These are phyloP conservation scores for Ophion ellenae DNA, from an alignment of 2,888 invertebrate species.

Conservation along the genomic window DNA sequence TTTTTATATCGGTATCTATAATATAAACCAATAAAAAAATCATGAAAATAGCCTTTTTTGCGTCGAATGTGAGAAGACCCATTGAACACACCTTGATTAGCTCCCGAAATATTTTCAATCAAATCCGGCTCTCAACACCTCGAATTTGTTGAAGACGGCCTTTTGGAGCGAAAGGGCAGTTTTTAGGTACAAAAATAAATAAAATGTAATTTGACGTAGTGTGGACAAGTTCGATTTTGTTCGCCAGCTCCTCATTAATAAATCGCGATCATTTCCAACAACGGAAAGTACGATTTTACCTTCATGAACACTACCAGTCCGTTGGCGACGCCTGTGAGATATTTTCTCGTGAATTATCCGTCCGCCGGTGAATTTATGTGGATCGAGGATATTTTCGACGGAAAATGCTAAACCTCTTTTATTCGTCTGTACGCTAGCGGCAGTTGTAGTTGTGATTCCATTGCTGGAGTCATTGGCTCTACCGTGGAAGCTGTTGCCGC, in stretches of 20 bases:
- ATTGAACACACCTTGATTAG: no score
- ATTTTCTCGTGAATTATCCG: slow-evolving; percentile 76
- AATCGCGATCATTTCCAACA: not conserved
- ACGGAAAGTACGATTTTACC: slow-evolving; percentile 69
- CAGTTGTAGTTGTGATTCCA: slow-evolving; percentile 75
- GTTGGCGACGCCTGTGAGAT: slow-evolving; percentile 77
- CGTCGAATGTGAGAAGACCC: no score
- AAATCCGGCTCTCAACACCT: no score
- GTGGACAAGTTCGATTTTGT: no score
- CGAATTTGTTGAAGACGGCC: no score
- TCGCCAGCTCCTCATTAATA: not conserved
- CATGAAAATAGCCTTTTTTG: no score
- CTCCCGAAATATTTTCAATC: no score
- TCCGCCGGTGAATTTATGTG: slow-evolving; percentile 93
- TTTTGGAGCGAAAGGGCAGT: no score
- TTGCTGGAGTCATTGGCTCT: slow-evolving; percentile 72
- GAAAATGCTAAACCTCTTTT: slow-evolving; percentile 92
- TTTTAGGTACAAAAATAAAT: no score
- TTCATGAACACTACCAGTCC: slow-evolving; percentile 81
- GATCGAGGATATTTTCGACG: slow-evolving; percentile 95
- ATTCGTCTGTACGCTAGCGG: slow-evolving; percentile 85
- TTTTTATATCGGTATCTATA: no score
- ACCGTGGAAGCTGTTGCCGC: slow-evolving; percentile 70
- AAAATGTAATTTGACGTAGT: no score
- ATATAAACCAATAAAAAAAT: no score